Percentiles rank a stretch among this genome's conserved stretches.
Evolutionary conservation across 2,113 vertebrate genomes (phyloP).

Genomic region (Equus quagga): DNA sequence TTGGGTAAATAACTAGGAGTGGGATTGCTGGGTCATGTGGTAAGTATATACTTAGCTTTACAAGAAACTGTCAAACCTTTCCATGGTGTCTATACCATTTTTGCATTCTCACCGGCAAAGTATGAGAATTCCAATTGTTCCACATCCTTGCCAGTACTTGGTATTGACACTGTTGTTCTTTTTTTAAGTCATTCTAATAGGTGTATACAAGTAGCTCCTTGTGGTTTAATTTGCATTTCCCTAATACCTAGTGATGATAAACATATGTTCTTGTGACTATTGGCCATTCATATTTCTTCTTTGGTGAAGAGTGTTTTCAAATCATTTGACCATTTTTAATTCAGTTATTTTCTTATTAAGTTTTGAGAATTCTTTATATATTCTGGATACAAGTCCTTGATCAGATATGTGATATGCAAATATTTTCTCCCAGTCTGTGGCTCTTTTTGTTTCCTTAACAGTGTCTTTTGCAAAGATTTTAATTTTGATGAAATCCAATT

Average conservation of each 20-base stretch:
- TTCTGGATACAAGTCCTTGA: background rate
- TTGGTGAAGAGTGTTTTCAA: background rate
- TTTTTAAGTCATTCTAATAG: background rate
- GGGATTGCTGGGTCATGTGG: background rate
- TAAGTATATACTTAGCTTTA: background rate
- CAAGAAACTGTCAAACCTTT: background rate
- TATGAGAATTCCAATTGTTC: background rate
- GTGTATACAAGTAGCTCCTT: background rate
- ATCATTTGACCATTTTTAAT: background rate
- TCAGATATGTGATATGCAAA: background rate
- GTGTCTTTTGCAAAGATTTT: background rate
- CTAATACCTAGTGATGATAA: background rate
- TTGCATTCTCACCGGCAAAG: background rate
- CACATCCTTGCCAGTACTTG: background rate
- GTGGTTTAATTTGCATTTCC: background rate
- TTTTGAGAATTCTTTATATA: background rate
- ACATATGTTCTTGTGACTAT: slow-evolving; percentile 4
- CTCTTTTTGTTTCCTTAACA: slow-evolving; percentile 6
- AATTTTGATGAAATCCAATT: background rate
- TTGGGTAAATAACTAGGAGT: background rate
- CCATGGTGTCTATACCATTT: background rate
- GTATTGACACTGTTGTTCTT: background rate
- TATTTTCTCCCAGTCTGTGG: background rate
- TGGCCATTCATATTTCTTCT: background rate
- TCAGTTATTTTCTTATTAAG: background rate